Base-by-base conservation (phyloP, 1,140 invertebrate genomes). In the Saccostrea echinata region DNA sequence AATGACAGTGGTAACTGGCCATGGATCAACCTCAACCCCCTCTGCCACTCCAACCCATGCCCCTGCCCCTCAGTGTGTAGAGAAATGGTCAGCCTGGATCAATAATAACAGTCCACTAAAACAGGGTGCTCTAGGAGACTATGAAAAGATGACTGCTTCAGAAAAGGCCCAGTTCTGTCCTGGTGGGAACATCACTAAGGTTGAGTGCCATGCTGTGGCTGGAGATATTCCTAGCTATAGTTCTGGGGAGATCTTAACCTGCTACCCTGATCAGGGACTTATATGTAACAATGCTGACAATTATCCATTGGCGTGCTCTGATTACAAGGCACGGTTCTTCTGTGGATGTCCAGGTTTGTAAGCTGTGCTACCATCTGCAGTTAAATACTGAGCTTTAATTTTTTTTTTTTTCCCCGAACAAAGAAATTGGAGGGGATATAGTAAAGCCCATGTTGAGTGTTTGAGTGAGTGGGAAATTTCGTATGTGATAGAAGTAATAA, bases 251-350 rank as follows among this genome's bases (percentile, higher is more conserved):
- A 86, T 91, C 16, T 71, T 85, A 3, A 89, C 86, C 6, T 93
- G 92, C 86, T 85, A 88, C 64, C 51, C 90, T 8, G 88, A 89
- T 16, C 84, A 87, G 82, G 92, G 92, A 27, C 87, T 93, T 4
- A 16, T 27, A 8, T 93, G 92, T 89, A 84, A 64, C 27, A 91
- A 91, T 84, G 84, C 85, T 9, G 89, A 90, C 55, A 90, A 91
- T 82, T 83, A 76, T 80, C 90, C 88, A 9, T 83, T 92, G 61
- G 83, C 88, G 27, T 95, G 95, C 86, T 82, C 89, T 11, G 94
- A 95, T 89, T 94, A 94, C 88, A 94, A 95, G 89, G 91, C 95
- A 43, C 89, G 94, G 84, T 93, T 95, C 51, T 90, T 91, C 61
- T 95, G 95, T 83, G 53, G 93, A 52, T 95, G 95, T 88, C 61